A percentile compares a stretch with the other conserved stretches of the same genome.
These are phyloP conservation scores for Heliocidaris erythrogramma DNA, from an alignment of 35 echinoderm and acorn worm genomes.

Conservation along the genomic window DNA sequence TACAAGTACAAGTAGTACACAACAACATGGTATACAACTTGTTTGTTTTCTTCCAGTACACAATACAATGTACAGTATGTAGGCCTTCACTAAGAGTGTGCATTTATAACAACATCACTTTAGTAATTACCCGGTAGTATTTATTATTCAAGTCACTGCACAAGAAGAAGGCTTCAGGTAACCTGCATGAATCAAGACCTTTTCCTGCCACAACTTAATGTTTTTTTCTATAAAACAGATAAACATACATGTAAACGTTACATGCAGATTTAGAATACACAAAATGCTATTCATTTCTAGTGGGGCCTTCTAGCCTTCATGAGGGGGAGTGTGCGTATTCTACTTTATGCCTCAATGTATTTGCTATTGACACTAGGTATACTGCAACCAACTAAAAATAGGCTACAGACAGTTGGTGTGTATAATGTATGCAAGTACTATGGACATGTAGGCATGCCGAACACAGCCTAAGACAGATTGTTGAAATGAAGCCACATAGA, in stretches of 20 bases:
- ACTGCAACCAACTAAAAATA: constrained; percentile 4
- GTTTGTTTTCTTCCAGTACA: neutral
- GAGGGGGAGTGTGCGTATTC: neutral
- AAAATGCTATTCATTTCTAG: neutral
- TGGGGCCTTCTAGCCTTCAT: neutral
- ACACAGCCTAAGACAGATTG: neutral
- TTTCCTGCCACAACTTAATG: too few species aligned
- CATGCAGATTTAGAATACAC: too few species aligned
- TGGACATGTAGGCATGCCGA: neutral
- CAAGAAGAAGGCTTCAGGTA: neutral
- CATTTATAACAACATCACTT: too few species aligned
- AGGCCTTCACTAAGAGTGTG: neutral
- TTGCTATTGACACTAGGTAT: neutral
- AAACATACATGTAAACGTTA: too few species aligned
- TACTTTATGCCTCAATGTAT: neutral
- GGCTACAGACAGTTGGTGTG: neutral
- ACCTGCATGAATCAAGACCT: neutral
- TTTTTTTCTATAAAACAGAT: too few species aligned
- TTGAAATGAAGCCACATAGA: neutral
- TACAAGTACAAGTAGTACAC: too few species aligned
- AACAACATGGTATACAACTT: too few species aligned
- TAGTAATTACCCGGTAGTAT: too few species aligned
- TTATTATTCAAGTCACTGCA: too few species aligned
- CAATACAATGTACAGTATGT: neutral
- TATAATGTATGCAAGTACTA: neutral